A percentile compares a stretch with the other conserved stretches of the same genome.
Conservation (phyloP, 2,797 vertebrate species). For the Poliocrania exsul region DNA sequence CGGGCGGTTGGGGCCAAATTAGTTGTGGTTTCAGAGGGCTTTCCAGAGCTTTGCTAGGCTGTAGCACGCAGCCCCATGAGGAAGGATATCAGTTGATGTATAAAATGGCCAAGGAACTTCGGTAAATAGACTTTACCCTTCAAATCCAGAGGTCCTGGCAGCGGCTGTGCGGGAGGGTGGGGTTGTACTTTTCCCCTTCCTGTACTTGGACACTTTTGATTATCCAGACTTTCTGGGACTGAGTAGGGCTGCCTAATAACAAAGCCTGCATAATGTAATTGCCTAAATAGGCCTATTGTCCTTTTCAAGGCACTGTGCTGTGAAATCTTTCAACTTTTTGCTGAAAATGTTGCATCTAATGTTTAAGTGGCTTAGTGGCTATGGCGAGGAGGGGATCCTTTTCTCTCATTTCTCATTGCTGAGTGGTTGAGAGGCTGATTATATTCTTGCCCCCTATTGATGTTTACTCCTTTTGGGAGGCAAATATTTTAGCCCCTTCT, state of each 20-base stretch:
- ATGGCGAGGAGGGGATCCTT: not conserved
- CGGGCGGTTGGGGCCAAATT: not conserved
- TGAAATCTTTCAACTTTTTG: slow-evolving; percentile 45
- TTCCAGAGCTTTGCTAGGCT: slow-evolving; percentile 34
- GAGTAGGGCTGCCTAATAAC: slow-evolving; percentile 57
- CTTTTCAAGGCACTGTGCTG: slow-evolving; percentile 30
- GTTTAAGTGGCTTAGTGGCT: not conserved
- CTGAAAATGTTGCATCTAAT: not conserved
- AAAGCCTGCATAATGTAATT: slow-evolving; percentile 61
- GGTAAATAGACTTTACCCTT: slow-evolving; percentile 50
- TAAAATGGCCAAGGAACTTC: slow-evolving; percentile 41
- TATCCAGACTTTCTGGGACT: slow-evolving; percentile 61
- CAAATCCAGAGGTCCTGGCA: slow-evolving; percentile 56
- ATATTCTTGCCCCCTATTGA: slow-evolving; percentile 1
- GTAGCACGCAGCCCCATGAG: not conserved
- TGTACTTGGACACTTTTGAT: slow-evolving; percentile 65
- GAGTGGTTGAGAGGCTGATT: not conserved
- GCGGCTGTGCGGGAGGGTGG: slow-evolving; percentile 41
- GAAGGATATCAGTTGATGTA: slow-evolving; percentile 45
- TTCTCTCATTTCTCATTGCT: not conserved
- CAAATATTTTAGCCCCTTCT: slow-evolving; percentile 57
- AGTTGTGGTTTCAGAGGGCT: slow-evolving; percentile 22
- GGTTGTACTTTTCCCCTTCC: slow-evolving; percentile 70
- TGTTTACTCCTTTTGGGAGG: slow-evolving; percentile 53
- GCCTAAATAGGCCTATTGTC: slow-evolving; percentile 63